phyloP scores from a whole-genome alignment of 2,797 vertebrate genomes.

The Podargus strigoides region DNA sequence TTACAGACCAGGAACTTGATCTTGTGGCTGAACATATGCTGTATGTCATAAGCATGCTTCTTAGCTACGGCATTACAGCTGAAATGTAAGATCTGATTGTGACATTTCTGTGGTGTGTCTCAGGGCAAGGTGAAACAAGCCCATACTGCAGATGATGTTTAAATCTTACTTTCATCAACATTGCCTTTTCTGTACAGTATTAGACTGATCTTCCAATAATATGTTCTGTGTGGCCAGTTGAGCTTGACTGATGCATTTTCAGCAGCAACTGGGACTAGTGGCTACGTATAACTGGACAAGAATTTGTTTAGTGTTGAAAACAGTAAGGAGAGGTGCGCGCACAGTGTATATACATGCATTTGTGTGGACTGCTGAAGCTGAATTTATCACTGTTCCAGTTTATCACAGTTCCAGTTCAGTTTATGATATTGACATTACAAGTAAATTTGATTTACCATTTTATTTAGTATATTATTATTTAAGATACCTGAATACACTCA shows the following conservation, averaged over 20 bases:
- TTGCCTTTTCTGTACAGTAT: not conserved
- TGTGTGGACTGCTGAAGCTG: not conserved
- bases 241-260: conserved; percentile 19
- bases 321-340: not conserved
- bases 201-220: not conserved
- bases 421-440: not conserved
- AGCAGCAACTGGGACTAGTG: not conserved
- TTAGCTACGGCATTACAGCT: not conserved
- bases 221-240: not conserved
- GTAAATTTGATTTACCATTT: not conserved
- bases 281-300: not conserved
- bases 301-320: not conserved
- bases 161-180: not conserved
- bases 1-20: not conserved
- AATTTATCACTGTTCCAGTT: not conserved
- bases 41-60: not conserved
- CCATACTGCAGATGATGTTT: accelerated
- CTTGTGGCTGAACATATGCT: not conserved
- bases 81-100: not conserved
- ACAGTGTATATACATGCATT: not conserved
- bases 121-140: not conserved
- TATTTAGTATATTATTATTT: not conserved
- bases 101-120: not conserved
- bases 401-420: not conserved
- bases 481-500: not conserved